These are phyloP conservation scores for Rhipidura dahli DNA, from an alignment of 2,113 vertebrate genomes.

Conservation along the genomic window DNA sequence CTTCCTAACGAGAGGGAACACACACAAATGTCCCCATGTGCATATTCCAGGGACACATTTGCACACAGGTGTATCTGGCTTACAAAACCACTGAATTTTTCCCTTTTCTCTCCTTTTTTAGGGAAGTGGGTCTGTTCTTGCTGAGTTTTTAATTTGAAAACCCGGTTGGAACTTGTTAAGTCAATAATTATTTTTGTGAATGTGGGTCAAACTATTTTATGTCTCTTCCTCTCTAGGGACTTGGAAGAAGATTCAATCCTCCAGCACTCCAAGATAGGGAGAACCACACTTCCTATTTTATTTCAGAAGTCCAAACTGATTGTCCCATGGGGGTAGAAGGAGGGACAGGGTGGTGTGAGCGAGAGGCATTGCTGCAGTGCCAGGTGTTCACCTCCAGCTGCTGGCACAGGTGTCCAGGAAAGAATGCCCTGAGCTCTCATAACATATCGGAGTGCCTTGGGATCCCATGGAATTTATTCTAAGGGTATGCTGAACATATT, in stretches of 20 bases:
- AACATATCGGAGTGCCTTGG: background rate
- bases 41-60: background rate
- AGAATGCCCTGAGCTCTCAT: background rate
- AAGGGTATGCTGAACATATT: background rate
- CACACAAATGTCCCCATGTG: background rate
- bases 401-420: background rate
- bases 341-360: background rate
- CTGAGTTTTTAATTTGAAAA: constrained; percentile 59
- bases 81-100: background rate
- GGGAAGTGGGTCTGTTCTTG: constrained; percentile 23
- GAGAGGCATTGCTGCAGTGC: rapidly evolving
- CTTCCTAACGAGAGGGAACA: background rate
- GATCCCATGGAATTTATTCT: background rate
- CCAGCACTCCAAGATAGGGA: background rate
- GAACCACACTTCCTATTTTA: background rate
- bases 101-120: background rate
- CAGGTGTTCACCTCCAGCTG: background rate
- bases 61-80: background rate
- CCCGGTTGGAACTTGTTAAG: constrained; percentile 51
- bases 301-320: background rate
- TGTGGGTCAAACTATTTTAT: constrained; percentile 63
- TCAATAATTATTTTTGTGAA: constrained; percentile 70
- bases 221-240: background rate
- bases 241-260: background rate
- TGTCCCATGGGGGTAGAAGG: background rate